Conservation (phyloP, 2,797 vertebrate species). For the Sebastolobus altivelis region DNA sequence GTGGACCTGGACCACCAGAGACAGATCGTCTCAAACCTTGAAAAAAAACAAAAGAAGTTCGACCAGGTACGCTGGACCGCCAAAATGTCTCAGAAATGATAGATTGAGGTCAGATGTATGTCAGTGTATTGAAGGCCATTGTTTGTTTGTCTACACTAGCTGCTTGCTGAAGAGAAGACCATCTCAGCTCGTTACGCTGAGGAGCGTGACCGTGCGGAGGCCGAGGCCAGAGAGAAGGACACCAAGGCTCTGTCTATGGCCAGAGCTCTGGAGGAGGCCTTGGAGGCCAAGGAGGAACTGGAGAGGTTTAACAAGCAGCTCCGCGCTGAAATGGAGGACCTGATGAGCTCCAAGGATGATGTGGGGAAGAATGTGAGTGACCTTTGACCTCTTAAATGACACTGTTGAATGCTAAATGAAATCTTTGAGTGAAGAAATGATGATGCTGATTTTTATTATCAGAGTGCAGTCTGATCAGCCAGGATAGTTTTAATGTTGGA, state of each 20-base stretch:
- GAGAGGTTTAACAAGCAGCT: slow-evolving; percentile 95
- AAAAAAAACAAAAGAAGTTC: slow-evolving; percentile 98
- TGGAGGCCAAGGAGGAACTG: slow-evolving; percentile 95
- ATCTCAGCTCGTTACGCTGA: slow-evolving; percentile 95
- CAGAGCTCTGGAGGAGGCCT: slow-evolving; percentile 93
- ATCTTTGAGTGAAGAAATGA: background rate
- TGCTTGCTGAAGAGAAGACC: slow-evolving; percentile 97
- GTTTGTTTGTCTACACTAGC: slow-evolving; percentile 72
- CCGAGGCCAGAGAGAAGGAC: slow-evolving; percentile 97
- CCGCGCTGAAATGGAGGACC: slow-evolving; percentile 96
- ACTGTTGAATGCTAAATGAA: background rate
- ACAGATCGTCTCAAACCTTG: slow-evolving; percentile 94
- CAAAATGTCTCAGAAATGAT: background rate
- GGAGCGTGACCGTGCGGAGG: slow-evolving; percentile 95
- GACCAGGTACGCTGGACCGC: slow-evolving; percentile 88
- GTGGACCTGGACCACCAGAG: slow-evolving; percentile 96
- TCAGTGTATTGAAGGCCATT: background rate
- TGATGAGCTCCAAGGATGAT: slow-evolving; percentile 98
- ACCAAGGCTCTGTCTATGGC: slow-evolving; percentile 95
- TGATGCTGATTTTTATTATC: too few species aligned
- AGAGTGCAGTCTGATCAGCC: background rate
- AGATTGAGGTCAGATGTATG: background rate
- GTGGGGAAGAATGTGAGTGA: slow-evolving; percentile 97
- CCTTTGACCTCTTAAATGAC: slow-evolving; percentile 1
- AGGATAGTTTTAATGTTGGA: background rate